Conservation (phyloP, 2,113 vertebrate genomes). For the Tragelaphus scriptus region DNA sequence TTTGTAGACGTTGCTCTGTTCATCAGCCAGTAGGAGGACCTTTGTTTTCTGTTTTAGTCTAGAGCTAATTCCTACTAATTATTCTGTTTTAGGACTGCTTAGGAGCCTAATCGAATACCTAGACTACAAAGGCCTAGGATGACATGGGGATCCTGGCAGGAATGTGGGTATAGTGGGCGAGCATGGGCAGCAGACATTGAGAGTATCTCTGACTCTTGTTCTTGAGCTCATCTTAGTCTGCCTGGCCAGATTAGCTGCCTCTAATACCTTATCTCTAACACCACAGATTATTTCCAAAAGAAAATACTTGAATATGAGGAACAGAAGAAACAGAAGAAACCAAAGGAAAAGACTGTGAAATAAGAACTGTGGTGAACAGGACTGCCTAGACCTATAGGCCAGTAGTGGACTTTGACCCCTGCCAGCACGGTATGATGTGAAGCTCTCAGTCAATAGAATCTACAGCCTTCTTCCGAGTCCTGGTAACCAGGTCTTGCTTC, state of each 20-base stretch:
- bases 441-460: background rate
- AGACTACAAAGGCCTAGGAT: background rate
- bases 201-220: background rate
- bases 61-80: background rate
- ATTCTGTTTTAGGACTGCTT: background rate
- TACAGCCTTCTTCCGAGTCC: background rate
- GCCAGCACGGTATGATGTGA: background rate
- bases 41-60: background rate
- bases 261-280: slow-evolving; percentile 37
- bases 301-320: slow-evolving; percentile 89
- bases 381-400: background rate
- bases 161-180: background rate
- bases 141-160: background rate
- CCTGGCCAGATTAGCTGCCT: background rate
- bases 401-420: background rate
- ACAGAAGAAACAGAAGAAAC: slow-evolving; percentile 83
- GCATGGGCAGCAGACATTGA: background rate
- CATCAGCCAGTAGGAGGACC: background rate
- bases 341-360: slow-evolving; percentile 73
- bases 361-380: background rate
- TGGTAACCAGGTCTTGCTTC: background rate
- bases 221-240: background rate
- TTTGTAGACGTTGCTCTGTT: background rate
- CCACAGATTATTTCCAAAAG: slow-evolving; percentile 84
- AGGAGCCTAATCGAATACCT: background rate